Evolutionary conservation across 2,113 vertebrate genomes (phyloP).

Genomic region (Nettapus auritus): DNA sequence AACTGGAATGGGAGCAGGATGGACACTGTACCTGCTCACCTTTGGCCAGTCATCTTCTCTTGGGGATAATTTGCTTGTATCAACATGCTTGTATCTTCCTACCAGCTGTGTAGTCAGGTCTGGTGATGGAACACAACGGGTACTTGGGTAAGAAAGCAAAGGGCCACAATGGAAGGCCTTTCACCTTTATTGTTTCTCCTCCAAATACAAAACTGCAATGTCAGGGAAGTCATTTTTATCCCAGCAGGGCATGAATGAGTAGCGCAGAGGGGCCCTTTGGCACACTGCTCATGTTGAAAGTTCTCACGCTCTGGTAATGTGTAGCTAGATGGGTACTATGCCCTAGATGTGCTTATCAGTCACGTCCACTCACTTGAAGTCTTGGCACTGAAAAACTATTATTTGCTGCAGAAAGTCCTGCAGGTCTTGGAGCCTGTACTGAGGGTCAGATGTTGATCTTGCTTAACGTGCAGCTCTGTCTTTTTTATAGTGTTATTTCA

Average conservation of each 20-base stretch:
- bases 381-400: not conserved
- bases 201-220: not conserved
- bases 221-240: not conserved
- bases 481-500: not conserved
- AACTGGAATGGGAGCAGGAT: not conserved
- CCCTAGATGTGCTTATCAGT: not conserved
- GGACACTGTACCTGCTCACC: not conserved
- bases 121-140: not conserved
- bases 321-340: not conserved
- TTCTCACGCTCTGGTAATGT: not conserved
- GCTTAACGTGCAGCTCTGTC: not conserved
- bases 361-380: not conserved
- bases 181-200: not conserved
- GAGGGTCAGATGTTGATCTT: not conserved
- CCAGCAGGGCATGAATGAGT: not conserved
- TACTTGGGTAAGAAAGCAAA: not conserved
- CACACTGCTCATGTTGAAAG: not conserved
- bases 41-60: not conserved
- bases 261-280: not conserved
- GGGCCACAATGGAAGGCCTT: no score
- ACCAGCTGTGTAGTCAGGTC: not conserved
- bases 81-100: not conserved
- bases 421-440: not conserved
- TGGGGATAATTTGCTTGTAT: not conserved
- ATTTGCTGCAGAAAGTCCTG: not conserved